Base-by-base conservation (phyloP, 2,113 vertebrate species). In the Pao palembangensis region DNA sequence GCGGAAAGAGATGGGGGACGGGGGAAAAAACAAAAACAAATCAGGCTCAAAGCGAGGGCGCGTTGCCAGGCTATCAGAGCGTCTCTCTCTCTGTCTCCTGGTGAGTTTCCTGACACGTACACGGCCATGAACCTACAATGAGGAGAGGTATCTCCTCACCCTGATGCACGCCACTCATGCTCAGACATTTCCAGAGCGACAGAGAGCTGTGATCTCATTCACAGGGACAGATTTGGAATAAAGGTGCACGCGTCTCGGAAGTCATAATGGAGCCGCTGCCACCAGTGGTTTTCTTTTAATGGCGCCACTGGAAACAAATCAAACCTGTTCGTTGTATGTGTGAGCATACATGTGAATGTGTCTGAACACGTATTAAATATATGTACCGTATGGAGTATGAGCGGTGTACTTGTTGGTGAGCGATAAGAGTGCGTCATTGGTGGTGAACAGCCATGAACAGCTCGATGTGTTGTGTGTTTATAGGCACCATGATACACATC, bases 401-500 rank as follows among this genome's bases (percentile, higher is more conserved):
- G 64, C 56, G 53, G 42, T 55, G 63, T 56, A 65, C 55, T 71
- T 75, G 71, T 73, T 69, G 57, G 64, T 50, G 60, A 76, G 69
- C 54, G 61, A 73, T 77, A 61, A 48, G 61, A 66, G 54, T 56
- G 70, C 67, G 67, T 67, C 75, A 69, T 66, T 67, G 67, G 56
- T 68, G 80, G 67, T 76, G 81, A 84, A 82, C 76, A 75, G 58
- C 48, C 58, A 63, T 70, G 72, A 73, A 74, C 61, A 63, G 61
- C 69, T 70, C 68, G 44, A 49, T 65, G 67, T 66, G 74, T 73
- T 74, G 69, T 67, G 70, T 71, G 75, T 84, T 81, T 76, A 75
- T 62, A 48, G 64, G 74, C 69, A 72, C 77, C 61, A 85, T 84
- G 75, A 86, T 81, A 86, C 80, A 78, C 67, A 76, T 88, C 75